These are phyloP conservation scores for Ptilodon capucinus DNA, from an alignment of 2,888 invertebrate species.

Conservation along the genomic window DNA sequence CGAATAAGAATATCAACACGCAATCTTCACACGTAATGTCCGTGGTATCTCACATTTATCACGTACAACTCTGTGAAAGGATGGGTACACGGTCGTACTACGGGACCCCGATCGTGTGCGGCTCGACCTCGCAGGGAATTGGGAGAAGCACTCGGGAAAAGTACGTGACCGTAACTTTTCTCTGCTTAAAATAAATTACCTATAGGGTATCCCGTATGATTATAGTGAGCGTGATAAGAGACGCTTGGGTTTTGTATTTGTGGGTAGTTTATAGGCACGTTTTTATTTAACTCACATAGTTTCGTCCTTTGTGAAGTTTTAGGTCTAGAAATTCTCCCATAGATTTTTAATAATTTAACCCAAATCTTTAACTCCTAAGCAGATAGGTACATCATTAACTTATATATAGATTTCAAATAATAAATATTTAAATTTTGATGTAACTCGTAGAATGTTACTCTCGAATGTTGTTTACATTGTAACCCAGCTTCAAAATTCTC, in stretches of 20 bases:
- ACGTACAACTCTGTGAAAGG: constrained; percentile 33
- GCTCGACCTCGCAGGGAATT: constrained; percentile 32
- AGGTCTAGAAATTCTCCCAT: no score
- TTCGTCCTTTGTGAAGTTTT: no score
- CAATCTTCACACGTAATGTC: constrained; percentile 3
- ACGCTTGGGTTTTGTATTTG: no score
- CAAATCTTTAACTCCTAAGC: no score
- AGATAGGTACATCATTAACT: no score
- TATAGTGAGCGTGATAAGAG: no score
- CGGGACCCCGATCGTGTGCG: constrained; percentile 34
- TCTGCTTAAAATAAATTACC: constrained; percentile 26
- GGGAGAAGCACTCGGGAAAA: constrained; percentile 34
- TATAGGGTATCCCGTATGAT: constrained; percentile 1
- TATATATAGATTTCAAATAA: no score
- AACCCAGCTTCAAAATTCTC: constrained; percentile 29
- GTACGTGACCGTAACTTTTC: constrained; percentile 32
- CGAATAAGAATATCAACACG: constrained; percentile 11
- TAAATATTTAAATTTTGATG: no score
- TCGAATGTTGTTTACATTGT: constrained; percentile 20
- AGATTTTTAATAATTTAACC: no score
- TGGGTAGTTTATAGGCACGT: no score
- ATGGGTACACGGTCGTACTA: constrained; percentile 24
- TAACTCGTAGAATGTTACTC: not conserved
- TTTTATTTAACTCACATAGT: no score
- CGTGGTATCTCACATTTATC: constrained; percentile 28